Evolutionary conservation across 1,140 invertebrate genomes (phyloP).

Genomic region (Oreohelix idahoensis): DNA sequence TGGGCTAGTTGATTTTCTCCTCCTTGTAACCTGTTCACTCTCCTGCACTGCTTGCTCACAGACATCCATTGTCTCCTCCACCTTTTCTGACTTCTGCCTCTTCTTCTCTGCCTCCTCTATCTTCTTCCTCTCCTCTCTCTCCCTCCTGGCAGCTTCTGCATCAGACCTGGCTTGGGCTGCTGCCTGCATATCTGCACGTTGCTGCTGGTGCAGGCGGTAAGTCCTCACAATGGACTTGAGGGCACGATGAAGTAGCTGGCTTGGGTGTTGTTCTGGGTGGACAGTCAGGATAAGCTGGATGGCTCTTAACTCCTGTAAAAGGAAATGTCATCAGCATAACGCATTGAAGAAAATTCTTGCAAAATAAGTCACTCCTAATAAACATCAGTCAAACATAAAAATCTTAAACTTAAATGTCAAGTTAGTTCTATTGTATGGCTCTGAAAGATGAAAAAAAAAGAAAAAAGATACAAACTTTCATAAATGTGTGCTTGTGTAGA

Average conservation of each 20-base stretch:
- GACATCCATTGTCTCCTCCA: neutral
- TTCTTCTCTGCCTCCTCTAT: constrained; percentile 15
- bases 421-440: too few relatives aligned
- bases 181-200: constrained; percentile 46
- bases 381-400: too few relatives aligned
- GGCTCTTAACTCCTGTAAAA: constrained; percentile 69
- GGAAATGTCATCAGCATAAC: too few relatives aligned
- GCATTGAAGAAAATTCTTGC: too few relatives aligned
- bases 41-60: neutral
- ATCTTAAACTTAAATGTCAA: too few relatives aligned
- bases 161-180: constrained; percentile 35
- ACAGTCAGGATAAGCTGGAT: constrained; percentile 71
- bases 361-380: too few relatives aligned
- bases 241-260: constrained; percentile 60
- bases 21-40: constrained; percentile 4
- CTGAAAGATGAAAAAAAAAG: too few relatives aligned
- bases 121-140: constrained; percentile 24
- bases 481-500: too few relatives aligned
- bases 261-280: constrained; percentile 63
- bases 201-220: constrained; percentile 63
- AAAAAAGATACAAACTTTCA: too few relatives aligned
- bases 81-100: constrained; percentile 17
- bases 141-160: constrained; percentile 28
- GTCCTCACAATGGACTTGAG: constrained; percentile 63
- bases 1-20: constrained; percentile 20